A percentile compares a stretch with the other conserved stretches of the same genome.
Evolutionary conservation across 2,113 vertebrate species (phyloP).

Genomic region (Apistogramma diplotaenia): DNA sequence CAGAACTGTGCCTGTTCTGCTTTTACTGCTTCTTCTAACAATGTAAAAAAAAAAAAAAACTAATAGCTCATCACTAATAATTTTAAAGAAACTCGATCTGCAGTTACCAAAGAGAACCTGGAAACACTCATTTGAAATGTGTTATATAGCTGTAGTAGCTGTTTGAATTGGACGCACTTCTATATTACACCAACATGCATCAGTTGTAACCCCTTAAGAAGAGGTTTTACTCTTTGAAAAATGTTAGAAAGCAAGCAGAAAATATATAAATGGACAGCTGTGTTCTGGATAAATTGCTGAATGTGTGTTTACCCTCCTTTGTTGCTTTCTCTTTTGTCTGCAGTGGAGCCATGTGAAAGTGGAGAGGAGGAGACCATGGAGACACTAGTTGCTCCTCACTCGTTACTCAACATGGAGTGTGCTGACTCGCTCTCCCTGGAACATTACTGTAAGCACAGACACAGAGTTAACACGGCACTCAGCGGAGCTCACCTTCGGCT

Average conservation of each 20-base stretch:
- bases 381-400: constrained; percentile 90
- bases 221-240: neutral
- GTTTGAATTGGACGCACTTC: neutral
- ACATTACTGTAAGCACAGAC: constrained; percentile 82
- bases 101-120: neutral
- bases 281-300: neutral
- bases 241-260: too few species aligned
- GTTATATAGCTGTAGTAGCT: neutral
- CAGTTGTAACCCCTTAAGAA: neutral
- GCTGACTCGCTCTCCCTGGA: constrained; percentile 82
- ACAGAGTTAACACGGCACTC: neutral
- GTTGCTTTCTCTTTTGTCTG: constrained; percentile 6
- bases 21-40: neutral
- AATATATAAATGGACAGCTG: too few species aligned
- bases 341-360: constrained; percentile 89
- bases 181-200: neutral
- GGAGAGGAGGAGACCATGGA: constrained; percentile 90
- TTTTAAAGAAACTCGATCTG: neutral
- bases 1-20: neutral
- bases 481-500: neutral
- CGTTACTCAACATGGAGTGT: constrained; percentile 92
- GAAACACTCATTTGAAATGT: neutral
- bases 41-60: accelerated
- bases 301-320: neutral
- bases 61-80: neutral